Evolutionary conservation across 2,113 vertebrate genomes (phyloP).

Genomic region (Saccopteryx leptura): DNA sequence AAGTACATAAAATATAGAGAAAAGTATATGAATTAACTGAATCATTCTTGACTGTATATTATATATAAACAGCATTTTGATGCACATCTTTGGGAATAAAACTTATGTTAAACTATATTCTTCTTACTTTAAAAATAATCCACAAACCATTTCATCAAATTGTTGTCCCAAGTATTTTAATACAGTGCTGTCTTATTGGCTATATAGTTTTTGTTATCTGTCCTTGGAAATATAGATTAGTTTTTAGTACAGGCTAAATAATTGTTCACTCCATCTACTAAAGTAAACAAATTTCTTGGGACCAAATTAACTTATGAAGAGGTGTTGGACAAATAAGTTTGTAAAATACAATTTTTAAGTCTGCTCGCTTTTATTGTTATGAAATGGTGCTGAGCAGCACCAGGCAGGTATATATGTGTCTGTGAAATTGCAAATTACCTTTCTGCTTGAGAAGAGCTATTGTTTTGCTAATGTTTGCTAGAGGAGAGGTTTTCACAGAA

Average conservation of each 20-base stretch:
- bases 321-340: no score
- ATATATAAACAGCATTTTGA: background rate
- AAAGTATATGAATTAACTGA: background rate
- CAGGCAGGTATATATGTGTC: no score
- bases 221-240: background rate
- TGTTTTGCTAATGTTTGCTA: no score
- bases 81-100: background rate
- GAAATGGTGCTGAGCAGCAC: no score
- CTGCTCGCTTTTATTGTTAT: no score
- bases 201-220: background rate
- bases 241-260: constrained; percentile 1
- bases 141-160: background rate
- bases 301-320: background rate
- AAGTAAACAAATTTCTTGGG: background rate
- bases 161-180: background rate
- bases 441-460: no score
- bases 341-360: no score
- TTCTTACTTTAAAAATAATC: background rate
- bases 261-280: background rate
- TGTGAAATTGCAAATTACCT: no score
- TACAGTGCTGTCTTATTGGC: background rate
- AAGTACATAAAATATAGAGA: constrained; percentile 65
- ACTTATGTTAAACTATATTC: background rate
- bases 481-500: no score
- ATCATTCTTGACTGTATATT: background rate